Evolutionary conservation across 37 sponge, comb jelly and placozoan species (phyloP), one percentile per base, ranked within the genome.

Genomic region (Agelas oroides): DNA sequence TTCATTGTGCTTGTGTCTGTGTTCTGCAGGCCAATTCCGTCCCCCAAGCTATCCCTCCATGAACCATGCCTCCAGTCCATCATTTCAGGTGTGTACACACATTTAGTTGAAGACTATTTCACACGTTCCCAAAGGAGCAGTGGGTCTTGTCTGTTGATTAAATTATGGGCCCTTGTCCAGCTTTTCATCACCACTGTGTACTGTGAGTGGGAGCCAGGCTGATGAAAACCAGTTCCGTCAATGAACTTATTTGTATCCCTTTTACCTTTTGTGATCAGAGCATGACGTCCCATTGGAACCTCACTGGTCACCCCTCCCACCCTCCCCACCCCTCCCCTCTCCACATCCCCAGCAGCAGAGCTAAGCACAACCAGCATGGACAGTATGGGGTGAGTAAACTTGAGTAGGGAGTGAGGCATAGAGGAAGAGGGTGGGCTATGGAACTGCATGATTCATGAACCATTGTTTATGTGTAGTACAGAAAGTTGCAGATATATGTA

Each of bases 251-350:
- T n/a, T n/a, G n/a, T n/a, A n/a, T n/a, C n/a, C n/a, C n/a, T n/a
- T n/a, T n/a, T n/a, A n/a, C n/a, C n/a, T n/a, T n/a, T n/a, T n/a
- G n/a, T n/a, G n/a, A n/a, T n/a, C 61, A 89, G 90, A 89, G 90
- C 38, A 89, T 89, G 90, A 89, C 90, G 0, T 78, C 84, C 35
- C 90, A 89, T 46, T 89, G 90, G 90, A 89, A 84, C 60, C 58
- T 89, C 62, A 53, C 73, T 36, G 40, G 69, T 18, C 59, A 69
- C 64, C 65, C 61, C 72, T 38, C 74, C 35, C 27, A 71, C 56
- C 55, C 23, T 61, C 82, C 67, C 36, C 63, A 32, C 38, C 72
- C 36, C 11, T 35, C 37, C 72, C 77, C 78, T 27, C 89, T 59
- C 71, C 72, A 60, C 53, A 36, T 37, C 69, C 46, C 61, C 41